Conservation (phyloP, 2,888 invertebrate genomes). For the Conops quadrifasciatus region DNA sequence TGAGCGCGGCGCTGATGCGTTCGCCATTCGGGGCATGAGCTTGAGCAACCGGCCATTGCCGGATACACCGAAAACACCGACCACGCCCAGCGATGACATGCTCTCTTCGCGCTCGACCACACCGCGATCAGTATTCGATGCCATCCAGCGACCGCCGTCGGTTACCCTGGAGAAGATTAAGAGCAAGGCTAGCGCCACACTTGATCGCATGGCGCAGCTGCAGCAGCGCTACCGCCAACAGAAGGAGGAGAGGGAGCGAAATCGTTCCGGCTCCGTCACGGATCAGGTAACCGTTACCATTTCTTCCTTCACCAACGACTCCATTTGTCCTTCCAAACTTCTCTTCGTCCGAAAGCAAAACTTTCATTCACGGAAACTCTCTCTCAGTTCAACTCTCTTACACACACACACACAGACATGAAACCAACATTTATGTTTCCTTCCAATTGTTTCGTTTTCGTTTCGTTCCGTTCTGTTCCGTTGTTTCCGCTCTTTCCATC, state of each 20-base stretch:
- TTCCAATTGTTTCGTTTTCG: conserved; percentile 37
- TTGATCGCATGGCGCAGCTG: conserved; percentile 65
- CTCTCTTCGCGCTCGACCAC: conserved; percentile 60
- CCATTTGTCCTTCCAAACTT: too few relatives aligned
- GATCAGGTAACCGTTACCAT: conserved; percentile 50
- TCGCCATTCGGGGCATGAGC: conserved; percentile 47
- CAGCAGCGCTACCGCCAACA: conserved; percentile 71
- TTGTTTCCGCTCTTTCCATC: conserved; percentile 10
- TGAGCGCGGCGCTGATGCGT: conserved; percentile 52
- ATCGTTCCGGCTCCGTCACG: conserved; percentile 48
- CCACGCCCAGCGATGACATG: conserved; percentile 56
- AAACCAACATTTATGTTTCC: conserved; percentile 28
- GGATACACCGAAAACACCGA: conserved; percentile 66
- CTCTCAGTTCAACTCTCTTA: neutral
- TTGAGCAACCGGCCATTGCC: conserved; percentile 67
- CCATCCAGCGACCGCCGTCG: conserved; percentile 63
- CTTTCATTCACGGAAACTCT: neutral
- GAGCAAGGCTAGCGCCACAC: conserved; percentile 62
- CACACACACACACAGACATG: conserved; percentile 9
- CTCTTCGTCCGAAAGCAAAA: too few relatives aligned
- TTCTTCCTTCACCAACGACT: too few relatives aligned
- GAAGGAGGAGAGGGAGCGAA: conserved; percentile 66
- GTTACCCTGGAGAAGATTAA: conserved; percentile 65
- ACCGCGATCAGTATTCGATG: conserved; percentile 63
- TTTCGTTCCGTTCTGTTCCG: conserved; percentile 36